A percentile compares a stretch with the other conserved stretches of the same genome.
Evolutionary conservation across 2,113 vertebrate genomes (phyloP).

Genomic region (Osmerus eperlanus): DNA sequence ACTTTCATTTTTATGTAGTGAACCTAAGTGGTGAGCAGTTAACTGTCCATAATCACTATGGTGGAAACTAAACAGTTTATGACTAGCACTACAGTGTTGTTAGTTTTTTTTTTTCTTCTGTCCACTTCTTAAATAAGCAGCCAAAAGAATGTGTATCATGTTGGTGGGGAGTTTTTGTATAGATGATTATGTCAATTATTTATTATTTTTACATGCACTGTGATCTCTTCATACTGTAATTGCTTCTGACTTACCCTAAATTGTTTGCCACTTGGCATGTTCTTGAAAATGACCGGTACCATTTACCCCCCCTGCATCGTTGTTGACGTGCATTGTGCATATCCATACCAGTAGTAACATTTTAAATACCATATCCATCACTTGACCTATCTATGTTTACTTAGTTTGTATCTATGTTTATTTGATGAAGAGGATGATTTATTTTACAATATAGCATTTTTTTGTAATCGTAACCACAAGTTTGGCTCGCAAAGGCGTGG

Average conservation of each 20-base stretch:
- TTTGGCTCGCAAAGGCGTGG: too few species aligned
- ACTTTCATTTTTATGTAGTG: too few species aligned
- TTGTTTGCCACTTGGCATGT: slow-evolving; percentile 11
- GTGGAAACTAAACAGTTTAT: too few species aligned
- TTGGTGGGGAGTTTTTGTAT: slow-evolving; percentile 26
- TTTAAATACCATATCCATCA: neutral
- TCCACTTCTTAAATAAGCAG: neutral
- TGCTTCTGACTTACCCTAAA: neutral
- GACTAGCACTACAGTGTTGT: too few species aligned
- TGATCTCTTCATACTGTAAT: slow-evolving; percentile 5
- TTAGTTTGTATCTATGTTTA: too few species aligned
- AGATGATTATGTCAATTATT: slow-evolving; percentile 44
- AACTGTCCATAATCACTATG: too few species aligned
- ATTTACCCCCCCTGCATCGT: neutral
- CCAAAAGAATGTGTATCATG: slow-evolving; percentile 28
- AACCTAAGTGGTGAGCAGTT: too few species aligned
- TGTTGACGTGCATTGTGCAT: too few species aligned
- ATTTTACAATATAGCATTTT: too few species aligned
- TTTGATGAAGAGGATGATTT: too few species aligned
- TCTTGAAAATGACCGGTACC: slow-evolving; percentile 3
- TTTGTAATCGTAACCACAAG: too few species aligned
- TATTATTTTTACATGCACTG: slow-evolving; percentile 39
- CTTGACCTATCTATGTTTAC: neutral
- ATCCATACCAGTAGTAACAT: neutral
- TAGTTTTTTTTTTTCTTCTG: too few species aligned